A percentile compares a stretch with the other conserved stretches of the same genome.
Evolutionary conservation across 2,113 vertebrate species (phyloP).

Genomic region (Colistium nudipinnis): DNA sequence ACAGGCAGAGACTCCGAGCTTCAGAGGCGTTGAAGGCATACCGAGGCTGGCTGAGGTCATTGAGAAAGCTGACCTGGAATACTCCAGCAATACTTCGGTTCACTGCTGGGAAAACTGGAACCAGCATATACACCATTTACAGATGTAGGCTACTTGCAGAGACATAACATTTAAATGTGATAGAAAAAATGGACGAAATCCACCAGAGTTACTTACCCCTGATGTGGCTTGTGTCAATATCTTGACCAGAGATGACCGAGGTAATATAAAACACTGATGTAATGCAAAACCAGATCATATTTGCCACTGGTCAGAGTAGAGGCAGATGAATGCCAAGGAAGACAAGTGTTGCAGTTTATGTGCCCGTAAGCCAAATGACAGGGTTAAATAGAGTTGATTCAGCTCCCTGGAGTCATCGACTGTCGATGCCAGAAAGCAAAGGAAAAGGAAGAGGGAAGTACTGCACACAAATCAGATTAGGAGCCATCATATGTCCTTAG

Average conservation of each 20-base stretch:
- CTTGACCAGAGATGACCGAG: slow-evolving; percentile 29
- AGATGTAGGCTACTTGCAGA: not conserved
- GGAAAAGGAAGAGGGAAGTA: slow-evolving; percentile 81
- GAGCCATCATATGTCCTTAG: slow-evolving; percentile 56
- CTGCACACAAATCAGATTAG: slow-evolving; percentile 50
- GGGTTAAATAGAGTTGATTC: slow-evolving; percentile 74
- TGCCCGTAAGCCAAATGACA: slow-evolving; percentile 46
- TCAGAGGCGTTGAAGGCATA: slow-evolving; percentile 80
- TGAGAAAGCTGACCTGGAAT: slow-evolving; percentile 62
- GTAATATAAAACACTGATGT: slow-evolving; percentile 31
- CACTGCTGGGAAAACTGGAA: slow-evolving; percentile 65
- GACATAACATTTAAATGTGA: not conserved
- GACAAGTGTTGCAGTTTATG: slow-evolving; percentile 42
- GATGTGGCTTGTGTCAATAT: slow-evolving; percentile 25
- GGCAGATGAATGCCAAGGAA: not conserved
- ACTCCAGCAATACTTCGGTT: slow-evolving; percentile 84
- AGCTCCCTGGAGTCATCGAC: slow-evolving; percentile 50
- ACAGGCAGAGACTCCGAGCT: slow-evolving; percentile 80
- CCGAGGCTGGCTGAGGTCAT: slow-evolving; percentile 2
- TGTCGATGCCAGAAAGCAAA: slow-evolving; percentile 53
- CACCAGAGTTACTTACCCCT: slow-evolving; percentile 49
- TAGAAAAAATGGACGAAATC: not conserved
- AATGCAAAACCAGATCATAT: slow-evolving; percentile 58
- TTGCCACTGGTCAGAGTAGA: slow-evolving; percentile 41
- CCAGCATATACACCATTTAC: not conserved